A percentile compares a stretch with the other conserved stretches of the same genome.
Conservation (phyloP, 2,113 vertebrate species). For the Uria aalge region DNA sequence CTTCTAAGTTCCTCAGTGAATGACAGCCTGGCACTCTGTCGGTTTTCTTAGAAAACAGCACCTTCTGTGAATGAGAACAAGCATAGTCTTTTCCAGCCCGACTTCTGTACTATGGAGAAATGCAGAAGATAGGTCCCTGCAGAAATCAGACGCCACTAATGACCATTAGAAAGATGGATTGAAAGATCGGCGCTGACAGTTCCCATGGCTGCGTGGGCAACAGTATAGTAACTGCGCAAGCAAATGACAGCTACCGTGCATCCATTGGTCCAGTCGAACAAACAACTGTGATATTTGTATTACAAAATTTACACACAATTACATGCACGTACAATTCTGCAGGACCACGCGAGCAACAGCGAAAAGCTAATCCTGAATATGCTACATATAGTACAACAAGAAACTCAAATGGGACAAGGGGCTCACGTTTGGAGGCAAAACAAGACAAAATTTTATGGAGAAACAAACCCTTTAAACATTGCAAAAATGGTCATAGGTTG, state of each 20-base stretch:
- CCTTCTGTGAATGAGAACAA: not conserved
- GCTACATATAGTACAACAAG: rapidly evolving
- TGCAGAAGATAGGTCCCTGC: not conserved
- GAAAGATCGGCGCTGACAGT: not conserved
- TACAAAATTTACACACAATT: not conserved
- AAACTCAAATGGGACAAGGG: not conserved
- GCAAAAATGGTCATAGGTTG: not conserved
- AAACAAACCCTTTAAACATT: not conserved
- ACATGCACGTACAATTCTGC: not conserved
- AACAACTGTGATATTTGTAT: not conserved
- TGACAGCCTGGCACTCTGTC: not conserved
- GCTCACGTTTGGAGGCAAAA: not conserved
- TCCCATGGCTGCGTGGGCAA: not conserved
- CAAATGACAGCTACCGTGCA: not conserved
- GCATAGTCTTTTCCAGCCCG: rapidly evolving
- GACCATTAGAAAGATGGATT: not conserved
- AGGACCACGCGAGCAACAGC: not conserved
- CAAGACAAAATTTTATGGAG: not conserved
- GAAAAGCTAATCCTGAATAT: not conserved
- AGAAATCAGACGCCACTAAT: not conserved
- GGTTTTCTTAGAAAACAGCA: not conserved
- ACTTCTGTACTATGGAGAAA: not conserved
- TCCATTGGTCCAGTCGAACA: not conserved
- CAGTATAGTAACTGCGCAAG: rapidly evolving
- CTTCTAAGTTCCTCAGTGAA: not conserved